Base-by-base conservation (phyloP, 2,113 vertebrate species). In the Clarias gariepinus region DNA sequence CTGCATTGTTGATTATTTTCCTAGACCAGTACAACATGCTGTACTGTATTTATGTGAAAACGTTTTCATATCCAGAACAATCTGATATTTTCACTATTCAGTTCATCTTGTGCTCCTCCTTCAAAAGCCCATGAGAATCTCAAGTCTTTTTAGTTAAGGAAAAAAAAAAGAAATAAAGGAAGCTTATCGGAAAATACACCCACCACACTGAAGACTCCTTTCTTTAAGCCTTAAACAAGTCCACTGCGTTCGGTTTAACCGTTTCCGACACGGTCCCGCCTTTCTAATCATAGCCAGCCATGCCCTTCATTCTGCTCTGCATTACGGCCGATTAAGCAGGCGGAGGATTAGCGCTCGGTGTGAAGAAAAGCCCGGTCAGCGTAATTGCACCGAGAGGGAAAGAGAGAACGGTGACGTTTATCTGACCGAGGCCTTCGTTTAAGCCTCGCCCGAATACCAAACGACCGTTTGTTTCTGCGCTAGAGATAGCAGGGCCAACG, bases 351-450 rank as follows among this genome's bases (percentile, higher is more conserved):
- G 69, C 58, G 10, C 68, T 76, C 5, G 19, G 33, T 74, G 61
- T 74, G 52, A 53, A 73, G 85, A 64, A 86, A 87, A 87, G 85
- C 68, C 80, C 25, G 69, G 68, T 82, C 69, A 76, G 80, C 41
- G n/a, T 58, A 33, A 86, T 23, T 68, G 53, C 47, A 41, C 21
- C 2, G 52, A 53, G 66, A 88, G 71, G 53, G 55, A 68, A 66
- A 73, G 25, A 28, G 82, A 61, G 53, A 47, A 52, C 10, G 52
- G 84, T 87, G 64, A 90, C 86, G 9, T 87, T 87, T 82, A 87
- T 87, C 80, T 83, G 86, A 36, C 66, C 52, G 11, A 74, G 73
- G 73, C 81, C 71, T 85, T 63, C 68, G 28, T 85, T 82, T 82
- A 74, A 82, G n/a, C 64, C 66, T 63, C 68, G 41, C 21, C 63